Evolutionary conservation across 2,113 vertebrate species (phyloP), one percentile per base, ranked within the genome.

Genomic region (Oreochromis aureus): DNA sequence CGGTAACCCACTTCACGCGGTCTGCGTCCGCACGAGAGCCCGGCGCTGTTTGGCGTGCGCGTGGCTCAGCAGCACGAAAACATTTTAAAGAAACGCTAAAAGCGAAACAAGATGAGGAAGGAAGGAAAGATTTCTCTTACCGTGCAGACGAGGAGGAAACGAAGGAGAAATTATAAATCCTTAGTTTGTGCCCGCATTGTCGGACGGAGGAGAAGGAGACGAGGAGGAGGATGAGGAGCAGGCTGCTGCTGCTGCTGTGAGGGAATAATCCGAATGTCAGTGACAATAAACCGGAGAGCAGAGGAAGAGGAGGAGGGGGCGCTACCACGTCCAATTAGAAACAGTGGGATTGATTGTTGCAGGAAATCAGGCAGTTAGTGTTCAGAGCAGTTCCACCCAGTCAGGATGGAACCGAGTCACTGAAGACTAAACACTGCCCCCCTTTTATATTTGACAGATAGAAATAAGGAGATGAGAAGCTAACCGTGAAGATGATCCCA

Each of bases 231-330:
- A 66, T 39, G 36, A 27, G 15, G 51, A 89, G 91, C 87, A 39
- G 27, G 83, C 89, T 90, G 91, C 93, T 82, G 87, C 95, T 94
- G 94, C 93, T 81, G 86, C 95, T 94, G 94, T 89, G 93, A 88
- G 80, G 71, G 92, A 94, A 89, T 92, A 94, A 95, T 93, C 95
- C 93, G 90, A 93, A 93, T 95, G 95, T 94, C 93, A 94, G 88
- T 48, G 92, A 93, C 93, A 94, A 94, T 92, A 94, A 92, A 80
- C 85, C 90, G 59, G 86, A 69, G 89, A 80, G 85, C 55, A 5
- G 83, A 80, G 83, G 55, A 32, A 24, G 71, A 36, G 51, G 46
- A 24, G 15, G 66, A 16, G 48, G 66, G 41, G 36, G 55, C 4
- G 48, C 44, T 22, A 44, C 88, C 54, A 86, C 89, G 5, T 92